Evolutionary conservation across 2,113 vertebrate species (phyloP).

Genomic region (Dipodomys spectabilis): DNA sequence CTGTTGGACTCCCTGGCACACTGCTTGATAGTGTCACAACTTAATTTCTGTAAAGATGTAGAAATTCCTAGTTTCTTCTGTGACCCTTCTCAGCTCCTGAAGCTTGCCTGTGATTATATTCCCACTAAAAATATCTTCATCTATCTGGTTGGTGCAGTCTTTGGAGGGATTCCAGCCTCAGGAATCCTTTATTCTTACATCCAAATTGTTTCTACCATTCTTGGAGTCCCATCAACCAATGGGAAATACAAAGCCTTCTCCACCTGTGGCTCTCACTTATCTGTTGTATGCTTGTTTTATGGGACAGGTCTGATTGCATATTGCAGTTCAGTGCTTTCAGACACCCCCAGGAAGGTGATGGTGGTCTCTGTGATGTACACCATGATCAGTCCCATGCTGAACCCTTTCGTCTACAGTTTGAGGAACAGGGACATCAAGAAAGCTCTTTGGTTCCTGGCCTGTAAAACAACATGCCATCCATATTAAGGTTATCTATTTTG

Average conservation of each 20-base stretch:
- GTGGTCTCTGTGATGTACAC: neutral
- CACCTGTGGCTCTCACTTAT: constrained; percentile 39
- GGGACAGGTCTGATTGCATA: neutral
- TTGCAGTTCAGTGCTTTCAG: neutral
- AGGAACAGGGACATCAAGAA: neutral
- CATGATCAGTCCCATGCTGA: neutral
- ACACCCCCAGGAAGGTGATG: neutral
- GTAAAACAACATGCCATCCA: no score
- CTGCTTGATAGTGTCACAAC: neutral
- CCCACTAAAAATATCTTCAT: neutral
- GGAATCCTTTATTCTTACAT: constrained; percentile 50
- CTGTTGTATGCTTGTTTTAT: neutral
- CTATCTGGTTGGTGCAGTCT: neutral
- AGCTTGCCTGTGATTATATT: constrained; percentile 48
- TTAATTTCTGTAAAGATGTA: constrained; percentile 55
- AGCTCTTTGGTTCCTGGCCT: neutral
- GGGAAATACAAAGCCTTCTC: constrained; percentile 31
- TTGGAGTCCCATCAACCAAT: neutral
- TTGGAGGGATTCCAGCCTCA: neutral
- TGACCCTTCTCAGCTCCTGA: constrained; percentile 54
- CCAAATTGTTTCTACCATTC: neutral
- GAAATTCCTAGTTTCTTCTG: constrained; percentile 65
- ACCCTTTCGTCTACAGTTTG: neutral
- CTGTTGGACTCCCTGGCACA: neutral
- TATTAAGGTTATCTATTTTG: no score